phyloP scores from a whole-genome alignment of 2,888 invertebrate genomes.

The Polietes domitor region DNA sequence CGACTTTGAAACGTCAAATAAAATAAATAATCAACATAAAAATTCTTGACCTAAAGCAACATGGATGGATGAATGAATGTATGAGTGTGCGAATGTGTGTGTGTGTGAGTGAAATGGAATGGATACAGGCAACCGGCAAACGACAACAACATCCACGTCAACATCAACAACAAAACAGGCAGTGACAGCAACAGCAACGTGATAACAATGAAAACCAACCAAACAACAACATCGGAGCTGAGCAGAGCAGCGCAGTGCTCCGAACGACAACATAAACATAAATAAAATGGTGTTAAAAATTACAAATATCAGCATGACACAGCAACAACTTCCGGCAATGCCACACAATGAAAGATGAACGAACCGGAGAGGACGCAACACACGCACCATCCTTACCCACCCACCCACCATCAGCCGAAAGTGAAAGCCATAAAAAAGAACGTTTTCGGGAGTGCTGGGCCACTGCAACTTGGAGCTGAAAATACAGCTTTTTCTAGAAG shows the following conservation, averaged over 20 bases:
- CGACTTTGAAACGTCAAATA: conserved; percentile 79
- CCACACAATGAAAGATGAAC: conserved; percentile 42
- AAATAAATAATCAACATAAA: conserved; percentile 72
- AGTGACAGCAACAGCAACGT: conserved; percentile 30
- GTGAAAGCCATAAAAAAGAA: conserved; percentile 47
- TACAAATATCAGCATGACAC: conserved; percentile 78
- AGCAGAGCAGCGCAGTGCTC: conserved; percentile 70
- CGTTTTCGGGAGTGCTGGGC: conserved; percentile 47
- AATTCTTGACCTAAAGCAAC: conserved; percentile 79
- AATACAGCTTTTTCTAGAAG: not conserved
- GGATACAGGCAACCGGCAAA: not conserved
- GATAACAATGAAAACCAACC: conserved; percentile 34
- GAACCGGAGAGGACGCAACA: not conserved
- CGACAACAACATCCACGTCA: conserved; percentile 12
- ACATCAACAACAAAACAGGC: conserved; percentile 29
- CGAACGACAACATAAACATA: conserved; percentile 61
- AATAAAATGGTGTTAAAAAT: conserved; percentile 75
- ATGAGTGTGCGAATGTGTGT: not conserved
- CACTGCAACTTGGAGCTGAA: conserved; percentile 38
- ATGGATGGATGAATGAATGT: conserved; percentile 56
- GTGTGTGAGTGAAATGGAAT: not conserved
- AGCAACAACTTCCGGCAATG: conserved; percentile 78
- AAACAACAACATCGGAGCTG: conserved; percentile 37
- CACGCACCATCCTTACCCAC: not conserved
- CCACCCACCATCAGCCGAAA: not conserved